Evolutionary conservation across 2,888 invertebrate genomes (phyloP).

Genomic region (Tribolium freemani): DNA sequence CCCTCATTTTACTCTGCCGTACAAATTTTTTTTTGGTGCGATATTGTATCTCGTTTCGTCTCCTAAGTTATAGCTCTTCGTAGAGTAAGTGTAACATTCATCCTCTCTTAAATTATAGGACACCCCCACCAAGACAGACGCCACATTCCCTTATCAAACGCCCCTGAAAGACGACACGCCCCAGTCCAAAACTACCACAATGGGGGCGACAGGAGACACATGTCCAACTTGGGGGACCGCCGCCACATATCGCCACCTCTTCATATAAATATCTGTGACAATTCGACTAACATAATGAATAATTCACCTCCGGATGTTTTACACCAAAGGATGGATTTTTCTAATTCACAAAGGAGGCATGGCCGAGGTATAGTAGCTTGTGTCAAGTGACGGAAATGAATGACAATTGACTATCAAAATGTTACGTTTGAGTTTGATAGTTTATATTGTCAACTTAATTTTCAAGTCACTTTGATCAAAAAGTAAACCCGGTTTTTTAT

Average conservation of each 20-base stretch:
- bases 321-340: slow-evolving; percentile 64
- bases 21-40: no score
- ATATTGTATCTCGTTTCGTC: no score
- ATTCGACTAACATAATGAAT: slow-evolving; percentile 55
- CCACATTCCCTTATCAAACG: slow-evolving; percentile 54
- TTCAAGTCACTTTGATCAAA: no score
- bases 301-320: slow-evolving; percentile 59
- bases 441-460: no score
- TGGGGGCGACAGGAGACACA: slow-evolving; percentile 59
- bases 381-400: no score
- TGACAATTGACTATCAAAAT: no score
- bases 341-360: slow-evolving; percentile 65
- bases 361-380: slow-evolving; percentile 63
- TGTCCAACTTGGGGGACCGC: slow-evolving; percentile 60
- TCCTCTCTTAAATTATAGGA: slow-evolving; percentile 34
- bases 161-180: slow-evolving; percentile 54
- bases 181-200: slow-evolving; percentile 55
- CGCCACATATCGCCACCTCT: slow-evolving; percentile 71
- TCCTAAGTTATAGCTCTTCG: no score
- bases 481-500: no score
- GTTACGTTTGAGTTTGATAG: no score
- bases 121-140: slow-evolving; percentile 59
- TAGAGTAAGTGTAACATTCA: slow-evolving; percentile 6
- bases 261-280: slow-evolving; percentile 72
- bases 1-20: no score